phyloP scores from a whole-genome alignment of 2,113 vertebrate species.

The Ailurus styani region DNA sequence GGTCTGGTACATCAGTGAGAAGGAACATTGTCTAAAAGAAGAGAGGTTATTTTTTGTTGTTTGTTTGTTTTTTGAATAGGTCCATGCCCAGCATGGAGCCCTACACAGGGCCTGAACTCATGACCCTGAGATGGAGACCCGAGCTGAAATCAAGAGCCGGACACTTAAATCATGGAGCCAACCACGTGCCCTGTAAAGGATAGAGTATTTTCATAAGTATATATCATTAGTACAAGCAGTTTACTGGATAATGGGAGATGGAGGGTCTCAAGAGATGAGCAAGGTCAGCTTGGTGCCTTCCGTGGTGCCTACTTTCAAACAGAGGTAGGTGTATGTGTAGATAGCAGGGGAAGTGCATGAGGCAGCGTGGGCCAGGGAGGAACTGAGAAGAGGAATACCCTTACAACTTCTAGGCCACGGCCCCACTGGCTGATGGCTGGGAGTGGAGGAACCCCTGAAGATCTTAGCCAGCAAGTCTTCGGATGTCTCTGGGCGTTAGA shows the following conservation, averaged over 20 bases:
- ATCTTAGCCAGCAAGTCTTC: background rate
- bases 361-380: background rate
- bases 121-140: background rate
- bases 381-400: background rate
- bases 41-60: background rate
- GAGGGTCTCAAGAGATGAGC: background rate
- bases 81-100: background rate
- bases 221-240: no score
- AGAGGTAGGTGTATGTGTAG: fast-evolving
- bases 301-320: fast-evolving
- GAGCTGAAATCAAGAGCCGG: background rate
- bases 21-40: background rate
- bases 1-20: background rate
- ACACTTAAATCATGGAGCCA: background rate
- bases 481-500: background rate
- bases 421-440: background rate
- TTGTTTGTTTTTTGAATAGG: background rate
- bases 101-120: background rate
- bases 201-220: background rate
- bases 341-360: background rate
- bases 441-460: background rate
- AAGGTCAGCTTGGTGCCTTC: background rate
- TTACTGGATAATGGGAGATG: background rate
- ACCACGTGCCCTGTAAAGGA: background rate
- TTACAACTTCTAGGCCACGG: background rate